These are phyloP conservation scores for Polypedilum pembai DNA, from an alignment of 1,140 invertebrate species.

Conservation along the genomic window DNA sequence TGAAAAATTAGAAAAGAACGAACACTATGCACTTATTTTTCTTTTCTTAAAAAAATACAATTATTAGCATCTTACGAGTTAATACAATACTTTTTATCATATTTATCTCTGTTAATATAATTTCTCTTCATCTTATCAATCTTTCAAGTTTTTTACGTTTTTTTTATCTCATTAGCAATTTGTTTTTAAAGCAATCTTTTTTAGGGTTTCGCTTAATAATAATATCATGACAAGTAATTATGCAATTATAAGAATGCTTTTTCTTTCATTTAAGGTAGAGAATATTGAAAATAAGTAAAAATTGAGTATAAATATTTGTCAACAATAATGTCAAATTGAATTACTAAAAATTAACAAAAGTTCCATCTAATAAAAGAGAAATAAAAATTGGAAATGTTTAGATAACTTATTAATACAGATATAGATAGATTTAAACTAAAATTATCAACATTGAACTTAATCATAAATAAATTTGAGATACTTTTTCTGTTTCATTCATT, in stretches of 20 bases:
- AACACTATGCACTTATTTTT: background rate
- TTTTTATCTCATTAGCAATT: background rate
- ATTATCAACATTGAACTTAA: background rate
- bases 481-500: background rate
- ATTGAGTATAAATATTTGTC: background rate
- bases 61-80: constrained; percentile 22
- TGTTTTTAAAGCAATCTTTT: constrained; percentile 3
- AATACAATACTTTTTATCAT: constrained; percentile 5
- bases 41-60: constrained; percentile 26
- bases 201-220: background rate
- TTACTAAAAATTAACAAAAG: background rate
- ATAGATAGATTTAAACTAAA: constrained; percentile 13
- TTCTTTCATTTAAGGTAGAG: background rate
- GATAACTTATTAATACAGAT: background rate
- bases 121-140: background rate
- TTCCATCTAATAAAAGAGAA: background rate
- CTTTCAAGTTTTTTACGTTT: background rate
- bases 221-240: background rate
- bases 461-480: background rate
- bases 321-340: background rate
- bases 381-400: background rate
- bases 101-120: background rate
- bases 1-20: background rate
- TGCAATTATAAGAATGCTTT: background rate
- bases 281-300: background rate